Evolutionary conservation across 2,797 vertebrate genomes (phyloP), one percentile per base, ranked within the genome.

Genomic region (Xenopus petersii): DNA sequence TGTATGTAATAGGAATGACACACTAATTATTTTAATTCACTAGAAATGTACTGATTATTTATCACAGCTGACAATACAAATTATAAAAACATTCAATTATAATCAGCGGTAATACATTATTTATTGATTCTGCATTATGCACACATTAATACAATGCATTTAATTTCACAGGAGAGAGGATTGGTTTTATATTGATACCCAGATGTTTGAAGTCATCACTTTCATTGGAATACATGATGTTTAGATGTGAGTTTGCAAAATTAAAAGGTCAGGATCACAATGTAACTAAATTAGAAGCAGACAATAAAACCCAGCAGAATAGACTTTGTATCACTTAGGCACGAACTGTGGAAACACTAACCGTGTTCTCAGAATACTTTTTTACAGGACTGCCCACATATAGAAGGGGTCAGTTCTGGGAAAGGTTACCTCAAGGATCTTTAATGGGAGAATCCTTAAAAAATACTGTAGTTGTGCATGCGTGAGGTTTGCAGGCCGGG

Each of bases 81-180:
- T 93, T 93, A 92, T 87, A 87, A 91, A 89, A 91, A 90, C 88
- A 90, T 90, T 94, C 87, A 90, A 90, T 93, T 93, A 90, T 81
- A 91, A 92, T 93, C 88, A 90, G 84, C 81, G 73, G 81, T 88
- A 91, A 93, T 92, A 90, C 90, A 92, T 90, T 93, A 92, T 92
- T 92, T 92, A 93, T 93, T 93, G 92, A 94, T 92, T 93, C 90
- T 87, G 89, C 65, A 75, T 89, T 86, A 87, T 86, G 86, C 79
- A 87, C 81, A 85, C 85, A 88, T 91, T 92, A 91, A 92, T 90
- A 90, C 86, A 88, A 88, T 87, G 82, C 80, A 87, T 84, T 92
- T 92, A 87, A 92, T 93, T 91, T 91, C 78, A 70, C 58, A 83
- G 81, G 82, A 87, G 80, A 86, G 74, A 30, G 75, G 77, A 85